Evolutionary conservation across 2,888 invertebrate species (phyloP).

Genomic region (Ornithoptera priamus): DNA sequence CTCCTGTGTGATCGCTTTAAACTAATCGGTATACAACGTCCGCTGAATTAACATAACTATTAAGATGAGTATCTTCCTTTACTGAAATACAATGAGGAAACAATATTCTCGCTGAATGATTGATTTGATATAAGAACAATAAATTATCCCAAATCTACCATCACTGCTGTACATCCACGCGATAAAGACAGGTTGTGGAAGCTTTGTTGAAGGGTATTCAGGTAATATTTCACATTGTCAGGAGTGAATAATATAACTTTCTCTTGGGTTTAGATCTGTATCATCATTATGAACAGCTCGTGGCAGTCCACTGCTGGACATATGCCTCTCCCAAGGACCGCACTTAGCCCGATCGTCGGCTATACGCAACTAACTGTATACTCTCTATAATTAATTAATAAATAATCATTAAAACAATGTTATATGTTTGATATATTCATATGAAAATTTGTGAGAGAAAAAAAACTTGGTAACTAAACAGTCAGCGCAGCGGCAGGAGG

Average conservation of each 20-base stretch:
- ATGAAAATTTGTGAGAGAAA: no score
- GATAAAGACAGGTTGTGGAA: slow-evolving; percentile 29
- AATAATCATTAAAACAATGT: no score
- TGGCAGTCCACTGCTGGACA: no score
- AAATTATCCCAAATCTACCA: slow-evolving; percentile 33
- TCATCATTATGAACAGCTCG: no score
- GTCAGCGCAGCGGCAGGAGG: not conserved
- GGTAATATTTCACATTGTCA: slow-evolving; percentile 14
- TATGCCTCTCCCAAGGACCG: no score
- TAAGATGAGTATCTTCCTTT: slow-evolving; percentile 56
- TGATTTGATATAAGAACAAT: slow-evolving; percentile 36
- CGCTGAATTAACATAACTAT: slow-evolving; percentile 69
- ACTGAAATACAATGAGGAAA: slow-evolving; percentile 49
- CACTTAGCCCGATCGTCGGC: no score
- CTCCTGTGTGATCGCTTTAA: slow-evolving; percentile 58
- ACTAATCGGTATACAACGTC: slow-evolving; percentile 62
- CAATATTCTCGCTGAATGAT: slow-evolving; percentile 43
- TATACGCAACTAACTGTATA: no score
- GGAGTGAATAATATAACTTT: not conserved
- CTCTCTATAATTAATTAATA: no score
- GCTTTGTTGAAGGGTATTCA: slow-evolving; percentile 26
- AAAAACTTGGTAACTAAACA: no score
- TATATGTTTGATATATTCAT: no score
- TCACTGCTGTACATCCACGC: slow-evolving; percentile 21
- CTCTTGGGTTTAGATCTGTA: not conserved